Evolutionary conservation across 1,140 invertebrate species (phyloP).

Genomic region (Sinonovacula constricta): DNA sequence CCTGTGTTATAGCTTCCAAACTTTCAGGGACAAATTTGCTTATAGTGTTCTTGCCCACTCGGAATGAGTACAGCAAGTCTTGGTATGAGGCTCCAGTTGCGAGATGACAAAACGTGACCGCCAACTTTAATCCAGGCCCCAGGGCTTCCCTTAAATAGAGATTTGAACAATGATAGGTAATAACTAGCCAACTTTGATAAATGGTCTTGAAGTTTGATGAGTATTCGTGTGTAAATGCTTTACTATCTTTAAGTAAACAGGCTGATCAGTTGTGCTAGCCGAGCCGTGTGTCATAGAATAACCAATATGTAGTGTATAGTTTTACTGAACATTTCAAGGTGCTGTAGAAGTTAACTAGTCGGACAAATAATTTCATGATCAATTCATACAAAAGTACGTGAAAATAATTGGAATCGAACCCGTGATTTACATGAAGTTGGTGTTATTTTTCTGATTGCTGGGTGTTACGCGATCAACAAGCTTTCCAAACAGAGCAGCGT

Average conservation of each 20-base stretch:
- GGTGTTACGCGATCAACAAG: conserved; percentile 39
- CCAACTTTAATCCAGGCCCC: conserved; percentile 83
- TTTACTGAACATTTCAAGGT: conserved; percentile 11
- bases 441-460: conserved; percentile 29
- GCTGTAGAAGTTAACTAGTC: conserved; percentile 18
- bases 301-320: too few relatives aligned
- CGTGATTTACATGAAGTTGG: conserved; percentile 25
- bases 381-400: conserved; percentile 22
- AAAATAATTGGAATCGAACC: conserved; percentile 14
- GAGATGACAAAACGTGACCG: conserved; percentile 42
- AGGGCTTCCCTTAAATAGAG: conserved; percentile 76
- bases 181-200: conserved; percentile 19
- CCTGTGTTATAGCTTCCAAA: conserved; percentile 49
- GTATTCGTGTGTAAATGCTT: too few relatives aligned
- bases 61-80: too few relatives aligned
- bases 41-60: conserved; percentile 41
- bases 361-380: conserved; percentile 17
- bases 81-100: too few relatives aligned
- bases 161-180: conserved; percentile 27
- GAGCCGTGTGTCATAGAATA: too few relatives aligned
- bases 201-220: conserved; percentile 14
- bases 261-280: too few relatives aligned
- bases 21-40: conserved; percentile 37
- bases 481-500: conserved; percentile 46
- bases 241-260: too few relatives aligned